Evolutionary conservation across 2,113 vertebrate genomes (phyloP).

Genomic region (human (Homo sapiens)): DNA sequence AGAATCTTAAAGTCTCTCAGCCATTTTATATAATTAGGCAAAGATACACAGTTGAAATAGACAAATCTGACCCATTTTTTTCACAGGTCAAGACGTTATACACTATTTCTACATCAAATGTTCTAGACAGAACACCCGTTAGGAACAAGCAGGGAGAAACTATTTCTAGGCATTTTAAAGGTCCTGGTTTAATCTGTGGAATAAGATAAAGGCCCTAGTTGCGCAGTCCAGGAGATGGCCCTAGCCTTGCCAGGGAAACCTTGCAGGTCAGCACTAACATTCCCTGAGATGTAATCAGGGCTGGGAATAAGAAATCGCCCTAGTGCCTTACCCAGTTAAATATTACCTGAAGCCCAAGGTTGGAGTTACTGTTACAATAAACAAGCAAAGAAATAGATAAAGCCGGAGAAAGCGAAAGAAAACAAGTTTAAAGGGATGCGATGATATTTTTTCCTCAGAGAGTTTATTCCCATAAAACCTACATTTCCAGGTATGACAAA

Average conservation of each 20-base stretch:
- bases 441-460: background rate
- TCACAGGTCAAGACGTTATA: background rate
- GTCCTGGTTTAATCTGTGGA: background rate
- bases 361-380: background rate
- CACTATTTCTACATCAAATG: background rate
- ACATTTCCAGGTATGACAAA: background rate
- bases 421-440: background rate
- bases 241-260: background rate
- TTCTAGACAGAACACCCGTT: background rate
- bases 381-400: background rate
- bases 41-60: background rate
- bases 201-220: background rate
- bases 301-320: background rate
- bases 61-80: background rate
- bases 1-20: background rate
- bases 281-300: background rate
- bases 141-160: background rate
- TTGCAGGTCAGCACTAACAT: background rate
- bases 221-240: background rate
- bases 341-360: background rate
- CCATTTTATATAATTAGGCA: background rate
- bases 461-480: background rate
- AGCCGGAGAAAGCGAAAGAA: background rate
- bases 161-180: background rate
- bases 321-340: background rate